A percentile compares a stretch with the other conserved stretches of the same genome.
These are phyloP conservation scores for Sorex maritimensis DNA, from an alignment of 2,797 vertebrate genomes.

Conservation along the genomic window DNA sequence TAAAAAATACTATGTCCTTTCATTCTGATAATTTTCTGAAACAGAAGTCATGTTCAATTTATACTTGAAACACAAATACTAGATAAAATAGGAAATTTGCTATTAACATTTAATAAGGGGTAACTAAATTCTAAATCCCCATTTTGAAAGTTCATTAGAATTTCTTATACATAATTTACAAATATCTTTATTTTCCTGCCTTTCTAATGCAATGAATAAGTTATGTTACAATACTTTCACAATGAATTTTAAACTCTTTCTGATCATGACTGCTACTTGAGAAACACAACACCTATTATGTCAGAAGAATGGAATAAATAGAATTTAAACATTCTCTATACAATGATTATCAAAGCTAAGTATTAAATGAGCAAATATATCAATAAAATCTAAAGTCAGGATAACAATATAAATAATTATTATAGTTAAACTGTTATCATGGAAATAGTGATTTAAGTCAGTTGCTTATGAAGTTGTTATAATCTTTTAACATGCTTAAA, in stretches of 20 bases:
- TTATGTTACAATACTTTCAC: no score
- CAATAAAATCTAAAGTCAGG: neutral
- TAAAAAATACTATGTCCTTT: neutral
- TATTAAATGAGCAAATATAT: neutral
- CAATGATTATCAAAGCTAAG: neutral
- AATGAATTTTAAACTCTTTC: neutral
- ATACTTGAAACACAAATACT: slow-evolving; percentile 29
- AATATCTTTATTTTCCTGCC: neutral
- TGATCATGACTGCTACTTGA: neutral
- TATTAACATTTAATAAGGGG: neutral
- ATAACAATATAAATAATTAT: neutral
- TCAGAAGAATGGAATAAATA: neutral
- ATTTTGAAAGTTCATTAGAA: neutral
- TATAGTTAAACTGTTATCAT: neutral
- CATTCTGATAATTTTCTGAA: slow-evolving; percentile 19
- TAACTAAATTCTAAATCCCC: neutral
- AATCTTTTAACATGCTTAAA: slow-evolving; percentile 32
- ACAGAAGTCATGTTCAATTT: neutral
- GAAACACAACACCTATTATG: neutral
- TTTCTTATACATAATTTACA: neutral
- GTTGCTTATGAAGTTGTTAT: slow-evolving; percentile 27
- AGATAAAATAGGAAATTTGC: neutral
- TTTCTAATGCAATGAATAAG: neutral
- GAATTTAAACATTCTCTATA: neutral
- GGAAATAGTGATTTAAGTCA: neutral